phyloP scores from a whole-genome alignment of 2,797 vertebrate species.

The Ceryle rudis region DNA sequence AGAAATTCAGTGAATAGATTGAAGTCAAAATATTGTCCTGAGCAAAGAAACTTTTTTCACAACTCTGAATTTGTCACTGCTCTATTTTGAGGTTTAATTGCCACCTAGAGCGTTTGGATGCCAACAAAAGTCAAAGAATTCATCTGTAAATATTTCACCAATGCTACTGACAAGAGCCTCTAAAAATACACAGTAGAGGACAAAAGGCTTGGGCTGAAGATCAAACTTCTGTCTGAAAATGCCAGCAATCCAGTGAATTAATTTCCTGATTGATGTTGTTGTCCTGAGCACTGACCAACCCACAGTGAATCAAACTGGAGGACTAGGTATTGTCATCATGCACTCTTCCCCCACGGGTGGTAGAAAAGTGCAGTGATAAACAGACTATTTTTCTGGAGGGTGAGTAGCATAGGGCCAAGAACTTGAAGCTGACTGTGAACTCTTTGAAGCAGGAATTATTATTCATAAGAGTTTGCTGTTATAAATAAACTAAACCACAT shows the following conservation, averaged over 20 bases:
- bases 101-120: slow-evolving; percentile 59
- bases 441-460: slow-evolving; percentile 46
- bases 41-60: slow-evolving; percentile 21
- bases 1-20: slow-evolving; percentile 34
- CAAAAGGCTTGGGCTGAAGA: slow-evolving; percentile 13
- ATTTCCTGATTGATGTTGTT: not conserved
- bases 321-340: not conserved
- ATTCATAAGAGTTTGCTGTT: slow-evolving; percentile 30
- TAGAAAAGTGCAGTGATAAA: not conserved
- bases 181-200: slow-evolving; percentile 55
- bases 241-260: not conserved
- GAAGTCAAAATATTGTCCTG: not conserved
- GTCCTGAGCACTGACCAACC: not conserved
- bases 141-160: slow-evolving; percentile 54
- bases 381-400: not conserved
- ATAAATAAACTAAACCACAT: slow-evolving; percentile 69
- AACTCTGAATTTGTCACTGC: slow-evolving; percentile 2
- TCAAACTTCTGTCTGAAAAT: slow-evolving; percentile 11
- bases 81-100: slow-evolving; percentile 56
- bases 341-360: accelerated
- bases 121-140: slow-evolving; percentile 56
- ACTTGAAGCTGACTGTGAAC: not conserved
- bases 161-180: slow-evolving; percentile 24
- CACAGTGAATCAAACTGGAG: not conserved
- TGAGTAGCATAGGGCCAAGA: not conserved